A percentile compares a stretch with the other conserved stretches of the same genome.
phyloP scores from a whole-genome alignment of 2,113 vertebrate genomes.

The Bothrops jararaca region DNA sequence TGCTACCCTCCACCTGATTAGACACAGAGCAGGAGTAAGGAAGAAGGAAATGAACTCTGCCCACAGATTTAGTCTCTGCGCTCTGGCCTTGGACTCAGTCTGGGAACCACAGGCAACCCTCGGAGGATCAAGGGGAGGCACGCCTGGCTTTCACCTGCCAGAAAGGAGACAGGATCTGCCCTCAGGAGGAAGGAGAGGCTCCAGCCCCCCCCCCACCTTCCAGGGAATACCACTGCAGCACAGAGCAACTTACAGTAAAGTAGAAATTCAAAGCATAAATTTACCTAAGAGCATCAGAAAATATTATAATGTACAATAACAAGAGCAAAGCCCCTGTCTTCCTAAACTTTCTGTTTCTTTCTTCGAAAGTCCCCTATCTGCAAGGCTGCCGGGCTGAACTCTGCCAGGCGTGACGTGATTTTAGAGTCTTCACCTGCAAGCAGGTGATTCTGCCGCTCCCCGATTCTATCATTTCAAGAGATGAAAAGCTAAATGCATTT shows the following conservation, averaged over 20 bases:
- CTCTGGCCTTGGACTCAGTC: not conserved
- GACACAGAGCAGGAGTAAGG: not conserved
- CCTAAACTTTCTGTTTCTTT: not conserved
- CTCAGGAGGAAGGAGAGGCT: not conserved
- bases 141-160: not conserved
- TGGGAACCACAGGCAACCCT: not conserved
- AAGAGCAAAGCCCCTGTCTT: not conserved
- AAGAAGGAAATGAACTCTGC: not conserved
- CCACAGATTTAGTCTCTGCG: not conserved
- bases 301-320: not conserved
- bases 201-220: too few species aligned
- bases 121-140: not conserved
- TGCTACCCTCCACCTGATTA: not conserved
- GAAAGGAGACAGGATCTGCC: not conserved
- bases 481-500: not conserved
- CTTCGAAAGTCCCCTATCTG: not conserved
- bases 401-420: not conserved
- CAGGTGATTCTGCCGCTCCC: not conserved
- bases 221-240: not conserved
- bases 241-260: not conserved
- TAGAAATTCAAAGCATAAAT: not conserved
- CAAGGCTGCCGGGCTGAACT: not conserved
- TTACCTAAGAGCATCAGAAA: not conserved
- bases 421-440: not conserved
- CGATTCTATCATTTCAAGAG: not conserved